Base-by-base conservation (phyloP, 1,140 invertebrate species). In the Metaphire vulgaris region DNA sequence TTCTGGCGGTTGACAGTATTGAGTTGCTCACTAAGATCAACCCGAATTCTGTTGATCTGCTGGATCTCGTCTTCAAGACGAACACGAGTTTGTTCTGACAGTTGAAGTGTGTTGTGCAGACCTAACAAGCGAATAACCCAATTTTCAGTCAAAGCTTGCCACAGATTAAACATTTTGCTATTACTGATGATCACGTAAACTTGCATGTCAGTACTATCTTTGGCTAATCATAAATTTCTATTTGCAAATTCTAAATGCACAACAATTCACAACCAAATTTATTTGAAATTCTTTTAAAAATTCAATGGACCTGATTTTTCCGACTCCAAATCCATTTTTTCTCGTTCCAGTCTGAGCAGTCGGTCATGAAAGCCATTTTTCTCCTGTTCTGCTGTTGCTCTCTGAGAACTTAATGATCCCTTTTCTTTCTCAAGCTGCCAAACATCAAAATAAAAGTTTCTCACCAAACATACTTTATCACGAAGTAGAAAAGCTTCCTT, bases 1-100 rank as follows among this genome's bases (percentile, higher is more conserved):
- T 86, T 87, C 79, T 86, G 84, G 56, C 85, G 79, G 1, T 80
- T 80, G 6, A 85, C 82, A 72, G 79, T 67, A 29, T 81, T 82
- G 2, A 85, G 79, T 78, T 86, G 83, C 74, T 86, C 85, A 0
- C 80, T 80, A 31, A 86, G 75, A 56, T 86, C 85, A 32, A 81
- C 82, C 73, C 83, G 85, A 71, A 86, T 85, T 71, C 81, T 79
- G 78, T 83, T 85, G 2, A 86, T 75, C 16, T 74, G 68, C 6
- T 75, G 65, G 74, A 87, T 84, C 72, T 87, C 86, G 1, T 86
- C 83, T 79, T 86, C 83, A 0, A 87, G 79, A 70, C 85, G 83
- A 68, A 85, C 81, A 64, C 81, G 80, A 0, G 81, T 82, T 76
- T 83, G 79, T 78, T 87, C 85, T 67, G 81, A 83, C 76, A 86